phyloP scores from a whole-genome alignment of 2,113 vertebrate species.

The Microtus richardsoni region DNA sequence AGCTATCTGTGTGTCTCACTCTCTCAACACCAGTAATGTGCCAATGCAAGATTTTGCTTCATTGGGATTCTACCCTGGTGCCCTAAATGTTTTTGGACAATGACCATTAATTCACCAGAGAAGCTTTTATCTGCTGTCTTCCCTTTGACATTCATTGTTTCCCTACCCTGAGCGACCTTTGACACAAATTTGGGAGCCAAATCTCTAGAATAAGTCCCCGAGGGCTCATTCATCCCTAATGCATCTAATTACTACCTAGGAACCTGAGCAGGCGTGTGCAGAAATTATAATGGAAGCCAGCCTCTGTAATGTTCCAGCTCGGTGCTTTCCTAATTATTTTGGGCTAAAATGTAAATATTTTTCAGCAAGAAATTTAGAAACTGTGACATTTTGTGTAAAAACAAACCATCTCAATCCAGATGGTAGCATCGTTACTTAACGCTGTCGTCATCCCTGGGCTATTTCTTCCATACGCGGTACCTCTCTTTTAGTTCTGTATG shows the following conservation, averaged over 20 bases:
- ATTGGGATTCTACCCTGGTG: not conserved
- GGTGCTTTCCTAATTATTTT: conserved; percentile 47
- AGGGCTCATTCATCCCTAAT: conserved; percentile 53
- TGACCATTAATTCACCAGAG: not conserved
- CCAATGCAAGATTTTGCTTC: no score
- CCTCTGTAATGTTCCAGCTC: not conserved
- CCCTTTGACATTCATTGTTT: conserved; percentile 2
- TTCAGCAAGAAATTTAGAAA: conserved; percentile 10
- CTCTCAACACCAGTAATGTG: accelerated
- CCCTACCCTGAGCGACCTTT: conserved; percentile 39
- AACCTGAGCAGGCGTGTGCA: not conserved
- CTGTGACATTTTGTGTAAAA: not conserved
- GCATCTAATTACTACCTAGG: conserved; percentile 58
- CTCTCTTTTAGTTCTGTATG: accelerated
- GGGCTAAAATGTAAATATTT: conserved; percentile 49
- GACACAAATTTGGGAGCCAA: conserved; percentile 63
- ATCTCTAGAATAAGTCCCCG: conserved; percentile 19
- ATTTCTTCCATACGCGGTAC: no score
- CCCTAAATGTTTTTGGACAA: not conserved
- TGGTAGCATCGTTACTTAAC: not conserved
- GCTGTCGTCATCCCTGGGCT: accelerated
- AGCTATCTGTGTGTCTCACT: not conserved
- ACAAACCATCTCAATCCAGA: not conserved
- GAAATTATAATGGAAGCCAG: conserved; percentile 58
- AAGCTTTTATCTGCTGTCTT: conserved; percentile 25